These are phyloP conservation scores for Myiagra hebetior DNA, from an alignment of 2,113 vertebrate species.

Conservation along the genomic window DNA sequence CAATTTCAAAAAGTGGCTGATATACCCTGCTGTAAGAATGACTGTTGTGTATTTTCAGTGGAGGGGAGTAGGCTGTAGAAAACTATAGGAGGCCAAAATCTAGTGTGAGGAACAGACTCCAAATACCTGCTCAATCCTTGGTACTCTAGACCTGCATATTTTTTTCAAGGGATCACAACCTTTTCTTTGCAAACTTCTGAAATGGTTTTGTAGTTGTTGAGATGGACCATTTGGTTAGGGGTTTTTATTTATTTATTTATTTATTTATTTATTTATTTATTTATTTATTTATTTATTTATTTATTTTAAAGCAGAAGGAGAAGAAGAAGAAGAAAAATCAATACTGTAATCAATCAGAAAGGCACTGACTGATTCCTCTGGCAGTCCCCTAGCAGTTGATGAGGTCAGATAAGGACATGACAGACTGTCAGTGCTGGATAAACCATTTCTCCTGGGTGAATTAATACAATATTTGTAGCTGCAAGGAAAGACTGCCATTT, in stretches of 20 bases:
- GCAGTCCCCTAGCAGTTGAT: not conserved
- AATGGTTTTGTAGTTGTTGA: not conserved
- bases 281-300: not conserved
- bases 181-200: not conserved
- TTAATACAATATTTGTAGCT: constrained; percentile 27
- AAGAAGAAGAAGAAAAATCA: constrained; percentile 44
- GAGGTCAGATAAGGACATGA: constrained; percentile 56
- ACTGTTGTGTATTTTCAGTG: not conserved
- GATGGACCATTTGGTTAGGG: not conserved
- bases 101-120: not conserved
- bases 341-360: constrained; percentile 61
- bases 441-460: constrained; percentile 41
- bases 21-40: not conserved
- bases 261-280: not conserved
- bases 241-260: not conserved
- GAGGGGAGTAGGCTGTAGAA: not conserved
- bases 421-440: constrained; percentile 19
- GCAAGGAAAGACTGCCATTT: not conserved
- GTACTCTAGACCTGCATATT: not conserved
- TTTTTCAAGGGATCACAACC: not conserved
- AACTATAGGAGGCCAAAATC: not conserved
- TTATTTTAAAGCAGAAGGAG: not conserved
- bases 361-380: constrained; percentile 39
- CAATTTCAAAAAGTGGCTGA: not conserved
- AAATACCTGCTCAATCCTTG: not conserved